These are phyloP conservation scores for Xiphophorus couchianus DNA, from an alignment of 2,113 vertebrate species.

Conservation along the genomic window DNA sequence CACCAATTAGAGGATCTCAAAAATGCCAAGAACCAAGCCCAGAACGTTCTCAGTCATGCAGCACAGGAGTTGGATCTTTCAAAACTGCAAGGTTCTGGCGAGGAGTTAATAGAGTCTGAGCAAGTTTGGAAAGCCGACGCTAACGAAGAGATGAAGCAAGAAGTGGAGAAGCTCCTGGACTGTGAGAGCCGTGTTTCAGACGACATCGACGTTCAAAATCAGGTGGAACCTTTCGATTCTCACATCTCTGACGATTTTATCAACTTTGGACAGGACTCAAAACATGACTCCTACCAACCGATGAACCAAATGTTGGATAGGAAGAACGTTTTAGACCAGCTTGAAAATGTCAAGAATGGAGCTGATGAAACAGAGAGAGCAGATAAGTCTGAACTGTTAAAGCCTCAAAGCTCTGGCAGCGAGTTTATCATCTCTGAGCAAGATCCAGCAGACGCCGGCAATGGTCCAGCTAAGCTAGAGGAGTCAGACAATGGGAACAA, in stretches of 20 bases:
- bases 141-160: background rate
- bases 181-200: background rate
- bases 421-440: background rate
- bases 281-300: background rate
- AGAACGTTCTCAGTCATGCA: background rate
- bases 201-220: background rate
- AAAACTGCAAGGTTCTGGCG: background rate
- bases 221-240: background rate
- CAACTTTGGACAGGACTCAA: background rate
- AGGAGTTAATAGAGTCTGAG: background rate
- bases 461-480: background rate
- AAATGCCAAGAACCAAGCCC: background rate
- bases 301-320: background rate
- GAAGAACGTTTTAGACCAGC: background rate
- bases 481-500: background rate
- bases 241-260: background rate
- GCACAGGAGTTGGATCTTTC: background rate
- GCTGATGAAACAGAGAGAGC: background rate
- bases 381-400: background rate
- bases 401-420: background rate
- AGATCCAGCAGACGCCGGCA: background rate
- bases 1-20: background rate
- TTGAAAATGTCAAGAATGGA: background rate
- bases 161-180: background rate
- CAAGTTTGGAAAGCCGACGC: background rate